Conservation (phyloP, 2,797 vertebrate genomes). For the Gymnothorax reevesii region DNA sequence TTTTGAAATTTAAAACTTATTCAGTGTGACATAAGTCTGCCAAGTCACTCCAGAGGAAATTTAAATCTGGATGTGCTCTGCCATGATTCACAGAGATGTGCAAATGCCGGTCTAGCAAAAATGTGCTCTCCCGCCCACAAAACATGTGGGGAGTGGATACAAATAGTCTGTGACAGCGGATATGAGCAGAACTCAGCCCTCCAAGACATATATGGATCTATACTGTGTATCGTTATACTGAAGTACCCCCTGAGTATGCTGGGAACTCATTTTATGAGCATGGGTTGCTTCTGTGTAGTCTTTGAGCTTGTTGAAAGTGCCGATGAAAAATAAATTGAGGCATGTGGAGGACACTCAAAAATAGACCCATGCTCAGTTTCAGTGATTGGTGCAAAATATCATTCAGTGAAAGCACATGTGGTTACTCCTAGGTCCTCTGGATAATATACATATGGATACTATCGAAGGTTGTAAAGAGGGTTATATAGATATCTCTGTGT, state of each 20-base stretch:
- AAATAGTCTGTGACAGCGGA: neutral
- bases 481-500: slow-evolving; percentile 7
- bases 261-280: neutral
- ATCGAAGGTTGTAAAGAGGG: neutral
- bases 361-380: neutral
- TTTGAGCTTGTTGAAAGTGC: neutral
- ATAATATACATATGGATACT: neutral
- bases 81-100: slow-evolving; percentile 14
- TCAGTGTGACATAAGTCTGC: slow-evolving; percentile 25
- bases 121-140: slow-evolving; percentile 6
- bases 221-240: neutral
- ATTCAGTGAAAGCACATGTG: neutral
- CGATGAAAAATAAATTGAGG: neutral
- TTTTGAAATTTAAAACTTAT: slow-evolving; percentile 19
- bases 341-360: neutral
- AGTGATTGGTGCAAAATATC: neutral
- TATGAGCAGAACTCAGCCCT: neutral
- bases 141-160: neutral
- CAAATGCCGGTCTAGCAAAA: slow-evolving; percentile 9
- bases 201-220: neutral
- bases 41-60: slow-evolving; percentile 6
- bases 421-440: neutral
- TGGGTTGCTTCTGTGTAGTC: neutral
- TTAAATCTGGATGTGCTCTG: slow-evolving; percentile 7
- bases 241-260: neutral